Conservation (phyloP, 2,113 vertebrate species). For the Mixornis gularis region DNA sequence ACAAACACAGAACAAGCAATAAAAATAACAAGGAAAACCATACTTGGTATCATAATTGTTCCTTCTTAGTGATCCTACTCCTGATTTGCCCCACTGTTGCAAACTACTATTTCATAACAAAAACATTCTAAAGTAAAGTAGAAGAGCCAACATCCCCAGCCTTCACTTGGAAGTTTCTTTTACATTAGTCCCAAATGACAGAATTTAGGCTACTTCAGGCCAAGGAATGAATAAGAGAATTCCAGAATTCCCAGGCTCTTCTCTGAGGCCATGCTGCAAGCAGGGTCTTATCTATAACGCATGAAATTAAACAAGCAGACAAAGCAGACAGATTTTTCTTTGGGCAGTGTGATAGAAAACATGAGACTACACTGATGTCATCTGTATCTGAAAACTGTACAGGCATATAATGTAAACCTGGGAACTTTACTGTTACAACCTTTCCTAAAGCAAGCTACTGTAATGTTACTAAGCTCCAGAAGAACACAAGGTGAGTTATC, state of each 20-base stretch:
- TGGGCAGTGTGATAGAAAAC: neutral
- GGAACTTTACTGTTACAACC: neutral
- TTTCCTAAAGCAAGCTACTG: neutral
- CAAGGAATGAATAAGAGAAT: neutral
- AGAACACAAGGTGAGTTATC: neutral
- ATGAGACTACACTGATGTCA: neutral
- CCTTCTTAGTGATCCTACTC: neutral
- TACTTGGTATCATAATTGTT: neutral
- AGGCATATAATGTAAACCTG: neutral
- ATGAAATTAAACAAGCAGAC: neutral
- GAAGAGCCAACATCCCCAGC: neutral
- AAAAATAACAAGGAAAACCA: neutral
- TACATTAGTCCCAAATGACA: neutral
- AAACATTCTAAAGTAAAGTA: neutral
- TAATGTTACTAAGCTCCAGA: neutral
- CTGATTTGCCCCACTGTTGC: neutral
- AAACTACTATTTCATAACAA: neutral
- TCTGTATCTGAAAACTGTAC: neutral
- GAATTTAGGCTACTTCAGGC: neutral
- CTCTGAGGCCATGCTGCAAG: neutral
- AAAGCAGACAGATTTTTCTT: neutral
- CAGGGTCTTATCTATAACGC: neutral
- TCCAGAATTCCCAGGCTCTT: neutral
- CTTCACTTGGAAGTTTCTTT: neutral
- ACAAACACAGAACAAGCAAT: neutral